Conservation (phyloP, 2,888 invertebrate genomes). For the Philonicus albiceps region DNA sequence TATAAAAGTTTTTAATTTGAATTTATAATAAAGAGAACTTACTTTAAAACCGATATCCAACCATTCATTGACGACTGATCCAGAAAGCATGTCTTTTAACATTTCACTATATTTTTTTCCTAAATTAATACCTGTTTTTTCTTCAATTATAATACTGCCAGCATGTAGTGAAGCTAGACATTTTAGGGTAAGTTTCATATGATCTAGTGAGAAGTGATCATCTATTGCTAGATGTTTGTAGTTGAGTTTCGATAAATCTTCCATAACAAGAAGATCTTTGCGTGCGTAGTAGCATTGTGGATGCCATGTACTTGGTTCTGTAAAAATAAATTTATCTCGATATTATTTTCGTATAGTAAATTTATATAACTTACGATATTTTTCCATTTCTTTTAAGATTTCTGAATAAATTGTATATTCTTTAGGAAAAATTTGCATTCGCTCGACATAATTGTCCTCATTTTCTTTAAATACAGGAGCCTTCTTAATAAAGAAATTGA, state of each 20-base stretch:
- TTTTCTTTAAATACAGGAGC: slow-evolving; percentile 52
- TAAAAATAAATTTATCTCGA: background rate
- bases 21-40: background rate
- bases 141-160: slow-evolving; percentile 56
- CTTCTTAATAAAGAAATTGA: slow-evolving; percentile 54
- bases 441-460: slow-evolving; percentile 47
- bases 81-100: background rate
- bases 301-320: slow-evolving; percentile 43
- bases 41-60: slow-evolving; percentile 39
- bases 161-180: slow-evolving; percentile 59
- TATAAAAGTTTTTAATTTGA: background rate
- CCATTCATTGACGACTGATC: slow-evolving; percentile 19
- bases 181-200: slow-evolving; percentile 54
- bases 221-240: slow-evolving; percentile 1
- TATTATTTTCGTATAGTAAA: background rate
- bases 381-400: slow-evolving; percentile 56
- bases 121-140: slow-evolving; percentile 48
- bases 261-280: slow-evolving; percentile 40
- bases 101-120: slow-evolving; percentile 32
- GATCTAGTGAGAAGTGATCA: slow-evolving; percentile 44
- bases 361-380: slow-evolving; percentile 47
- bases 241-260: slow-evolving; percentile 34
- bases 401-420: slow-evolving; percentile 54
- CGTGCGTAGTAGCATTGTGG: slow-evolving; percentile 26
- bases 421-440: slow-evolving; percentile 29